Percentiles rank a stretch among this genome's conserved stretches.
Conservation (phyloP, 2,888 invertebrate species). For the Rotaria magnacalcarata region DNA sequence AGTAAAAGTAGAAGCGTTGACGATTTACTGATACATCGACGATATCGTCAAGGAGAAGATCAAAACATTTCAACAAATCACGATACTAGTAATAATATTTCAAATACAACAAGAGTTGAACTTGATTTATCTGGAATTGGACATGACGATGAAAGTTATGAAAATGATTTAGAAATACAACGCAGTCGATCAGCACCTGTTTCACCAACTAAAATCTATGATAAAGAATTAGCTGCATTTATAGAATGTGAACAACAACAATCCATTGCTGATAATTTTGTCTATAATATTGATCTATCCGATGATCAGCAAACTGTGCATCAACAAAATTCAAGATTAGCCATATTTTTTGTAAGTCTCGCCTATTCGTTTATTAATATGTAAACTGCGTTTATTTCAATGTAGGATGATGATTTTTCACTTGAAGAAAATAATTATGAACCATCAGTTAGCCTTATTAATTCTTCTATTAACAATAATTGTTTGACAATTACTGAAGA, state of each 20-base stretch:
- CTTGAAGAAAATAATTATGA: background rate
- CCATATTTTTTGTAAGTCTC: slow-evolving; percentile 1
- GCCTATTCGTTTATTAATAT: background rate
- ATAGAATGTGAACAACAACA: background rate
- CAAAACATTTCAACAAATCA: background rate
- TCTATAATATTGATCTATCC: slow-evolving; percentile 25
- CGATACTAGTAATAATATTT: background rate
- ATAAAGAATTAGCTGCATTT: slow-evolving; percentile 35
- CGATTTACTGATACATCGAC: background rate
- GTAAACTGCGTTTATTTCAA: background rate
- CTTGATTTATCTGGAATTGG: background rate
- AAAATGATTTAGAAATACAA: background rate
- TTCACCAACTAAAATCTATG: background rate
- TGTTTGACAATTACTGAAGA: slow-evolving; percentile 30
- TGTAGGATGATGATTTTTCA: background rate
- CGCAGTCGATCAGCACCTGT: slow-evolving; percentile 2
- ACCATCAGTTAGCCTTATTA: background rate
- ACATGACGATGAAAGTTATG: background rate
- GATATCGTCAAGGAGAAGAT: background rate
- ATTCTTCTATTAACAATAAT: background rate
- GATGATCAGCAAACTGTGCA: background rate
- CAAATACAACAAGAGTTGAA: background rate
- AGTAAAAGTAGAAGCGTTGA: background rate
- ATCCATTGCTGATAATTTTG: background rate
- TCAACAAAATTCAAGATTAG: background rate